Base-by-base conservation (phyloP, 2,888 invertebrate genomes). In the Elysia crispata region DNA sequence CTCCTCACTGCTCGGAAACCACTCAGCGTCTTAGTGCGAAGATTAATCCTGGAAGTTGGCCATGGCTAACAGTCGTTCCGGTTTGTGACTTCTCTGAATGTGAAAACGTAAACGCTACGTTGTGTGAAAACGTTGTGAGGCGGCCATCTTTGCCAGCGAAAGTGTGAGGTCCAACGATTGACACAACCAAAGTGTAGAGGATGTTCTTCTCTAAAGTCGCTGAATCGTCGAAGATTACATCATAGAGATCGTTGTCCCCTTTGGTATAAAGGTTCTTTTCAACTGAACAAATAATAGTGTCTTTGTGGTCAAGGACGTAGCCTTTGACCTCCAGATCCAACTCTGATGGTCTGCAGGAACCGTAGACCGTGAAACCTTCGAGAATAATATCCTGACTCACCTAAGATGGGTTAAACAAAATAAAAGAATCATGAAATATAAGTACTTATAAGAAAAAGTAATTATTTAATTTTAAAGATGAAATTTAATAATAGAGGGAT, bases 281-380 rank as follows among this genome's bases (percentile, higher is more conserved):
- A 33, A 82, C 69, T 25, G 64, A 50, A 50, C 25, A 30, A 23
- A 82, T 6, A 67, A 67, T 62, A 25, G 54, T 30, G 28, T 79
- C 79, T 60, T 20, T 31, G 31, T 76, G n/a, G 76, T 79, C 82
- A 31, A 82, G 76, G 20, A 82, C 54, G 6, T 57, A 33, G 20
- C 79, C 82, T 31, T 76, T 54, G 11, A 82, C 67, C 6, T 76
- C 30, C 25, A 82, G 74, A 6, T 79, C 79, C 33, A 76, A 76
- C 18, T 73, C 73, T 3, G 76, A 64, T 13, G 76, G 73, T 25
- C 79, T 28, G 57, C 82, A 82, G 0, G 79, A 49, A 0, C 82
- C 82, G 77, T 79, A 82, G 25, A 82, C 23, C 11, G 77, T 79
- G 49, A 79, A 82, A n/a, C 79, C 82, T 73, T 82, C 77, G 3